Evolutionary conservation across 2,797 vertebrate species (phyloP).

Genomic region (Orestias chungarensis): DNA sequence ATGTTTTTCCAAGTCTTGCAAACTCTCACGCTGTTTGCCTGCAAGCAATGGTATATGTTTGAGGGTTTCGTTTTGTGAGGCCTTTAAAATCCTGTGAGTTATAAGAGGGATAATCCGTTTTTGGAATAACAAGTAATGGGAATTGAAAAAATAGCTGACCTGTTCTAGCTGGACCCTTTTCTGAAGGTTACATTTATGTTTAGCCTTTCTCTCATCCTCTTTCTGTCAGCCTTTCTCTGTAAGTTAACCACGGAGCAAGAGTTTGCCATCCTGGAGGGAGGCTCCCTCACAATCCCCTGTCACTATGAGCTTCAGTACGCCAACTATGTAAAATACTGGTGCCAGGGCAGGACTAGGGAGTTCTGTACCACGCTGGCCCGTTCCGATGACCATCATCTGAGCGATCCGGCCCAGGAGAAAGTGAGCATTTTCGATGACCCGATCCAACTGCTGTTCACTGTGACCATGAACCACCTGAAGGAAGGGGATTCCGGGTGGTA

Average conservation of each 20-base stretch:
- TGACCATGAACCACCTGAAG: conserved; percentile 73
- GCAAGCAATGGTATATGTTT: conserved; percentile 37
- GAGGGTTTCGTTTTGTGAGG: conserved; percentile 58
- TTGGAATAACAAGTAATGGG: conserved; percentile 24
- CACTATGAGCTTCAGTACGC: conserved; percentile 75
- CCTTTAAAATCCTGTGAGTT: conserved; percentile 45
- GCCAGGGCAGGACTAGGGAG: conserved; percentile 59
- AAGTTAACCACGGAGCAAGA: conserved; percentile 53
- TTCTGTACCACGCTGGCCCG: conserved; percentile 75
- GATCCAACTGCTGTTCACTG: conserved; percentile 71
- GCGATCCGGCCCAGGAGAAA: conserved; percentile 15
- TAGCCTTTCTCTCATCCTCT: conserved; percentile 19
- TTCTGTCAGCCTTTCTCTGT: conserved; percentile 53
- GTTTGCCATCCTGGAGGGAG: conserved; percentile 66
- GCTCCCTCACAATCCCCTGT: conserved; percentile 68
- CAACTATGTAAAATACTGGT: conserved; percentile 80
- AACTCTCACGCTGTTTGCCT: conserved; percentile 32
- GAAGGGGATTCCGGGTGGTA: conserved; percentile 74
- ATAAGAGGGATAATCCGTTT: conserved; percentile 43
- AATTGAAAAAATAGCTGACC: conserved; percentile 10
- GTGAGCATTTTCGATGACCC: conserved; percentile 72
- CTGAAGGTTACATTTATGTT: conserved; percentile 10
- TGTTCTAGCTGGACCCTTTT: neutral
- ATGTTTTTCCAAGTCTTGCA: conserved; percentile 26
- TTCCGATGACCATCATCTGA: conserved; percentile 44